Conservation (phyloP, 2,888 invertebrate species). For the Conistra vaccinii region DNA sequence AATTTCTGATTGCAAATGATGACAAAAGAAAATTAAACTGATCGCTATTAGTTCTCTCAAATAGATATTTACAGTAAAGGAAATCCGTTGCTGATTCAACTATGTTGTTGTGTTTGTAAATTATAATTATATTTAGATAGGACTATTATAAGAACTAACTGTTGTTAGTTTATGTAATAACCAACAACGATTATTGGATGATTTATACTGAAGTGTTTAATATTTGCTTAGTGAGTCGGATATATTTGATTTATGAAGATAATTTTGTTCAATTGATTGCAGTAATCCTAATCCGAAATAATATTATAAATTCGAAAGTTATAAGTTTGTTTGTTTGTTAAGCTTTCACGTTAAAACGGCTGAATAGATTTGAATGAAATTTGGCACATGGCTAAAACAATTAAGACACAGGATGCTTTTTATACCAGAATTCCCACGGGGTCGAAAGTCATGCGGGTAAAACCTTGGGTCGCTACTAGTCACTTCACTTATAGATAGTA, state of each 20-base stretch:
- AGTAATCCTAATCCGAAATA: too few relatives aligned
- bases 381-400: too few relatives aligned
- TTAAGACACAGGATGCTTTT: too few relatives aligned
- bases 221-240: background rate
- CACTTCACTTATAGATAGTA: too few relatives aligned
- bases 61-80: constrained; percentile 32
- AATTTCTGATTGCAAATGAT: background rate
- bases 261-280: background rate
- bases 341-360: too few relatives aligned
- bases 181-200: background rate
- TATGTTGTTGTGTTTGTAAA: constrained; percentile 30
- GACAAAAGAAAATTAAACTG: background rate
- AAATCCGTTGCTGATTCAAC: constrained; percentile 40
- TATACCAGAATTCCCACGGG: too few relatives aligned
- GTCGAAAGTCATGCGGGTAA: too few relatives aligned
- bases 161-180: too few relatives aligned
- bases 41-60: background rate
- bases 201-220: background rate
- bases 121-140: constrained; percentile 38
- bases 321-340: too few relatives aligned
- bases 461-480: too few relatives aligned
- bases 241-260: background rate
- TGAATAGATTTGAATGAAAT: too few relatives aligned
- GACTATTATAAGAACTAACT: background rate
- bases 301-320: too few relatives aligned